phyloP scores from a whole-genome alignment of 2,888 invertebrate genomes.

The Steinernema hermaphroditum region DNA sequence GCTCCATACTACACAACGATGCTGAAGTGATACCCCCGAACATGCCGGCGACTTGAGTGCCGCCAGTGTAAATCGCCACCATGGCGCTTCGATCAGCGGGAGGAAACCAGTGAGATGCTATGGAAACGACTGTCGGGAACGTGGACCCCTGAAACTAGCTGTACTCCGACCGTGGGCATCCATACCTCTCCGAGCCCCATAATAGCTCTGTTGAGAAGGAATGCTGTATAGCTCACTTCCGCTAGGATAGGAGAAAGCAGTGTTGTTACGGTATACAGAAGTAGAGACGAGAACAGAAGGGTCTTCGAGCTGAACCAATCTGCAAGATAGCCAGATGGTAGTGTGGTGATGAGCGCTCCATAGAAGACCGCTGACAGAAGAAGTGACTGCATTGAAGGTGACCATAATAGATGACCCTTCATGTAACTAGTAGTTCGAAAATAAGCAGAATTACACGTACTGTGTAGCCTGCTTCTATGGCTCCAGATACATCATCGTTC shows the following conservation, averaged over 20 bases:
- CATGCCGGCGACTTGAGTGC: constrained; percentile 53
- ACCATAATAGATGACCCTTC: neutral
- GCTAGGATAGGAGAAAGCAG: neutral
- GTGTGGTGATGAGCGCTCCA: neutral
- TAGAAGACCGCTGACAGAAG: neutral
- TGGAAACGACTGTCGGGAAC: constrained; percentile 47
- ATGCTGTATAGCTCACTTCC: neutral
- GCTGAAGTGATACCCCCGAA: constrained; percentile 44
- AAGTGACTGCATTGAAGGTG: neutral
- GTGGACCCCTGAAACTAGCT: constrained; percentile 44
- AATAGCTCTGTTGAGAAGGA: neutral
- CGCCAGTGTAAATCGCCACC: constrained; percentile 57
- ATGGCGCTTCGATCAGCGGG: constrained; percentile 49
- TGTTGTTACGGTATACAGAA: neutral
- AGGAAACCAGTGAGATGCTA: constrained; percentile 53
- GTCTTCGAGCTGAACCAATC: neutral
- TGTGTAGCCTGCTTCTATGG: constrained; percentile 36
- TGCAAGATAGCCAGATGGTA: neutral
- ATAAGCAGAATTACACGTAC: constrained; percentile 20
- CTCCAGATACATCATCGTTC: constrained; percentile 5
- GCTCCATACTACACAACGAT: constrained; percentile 40
- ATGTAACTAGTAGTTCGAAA: neutral
- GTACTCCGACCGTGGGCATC: neutral
- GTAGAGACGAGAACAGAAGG: neutral
- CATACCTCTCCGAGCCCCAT: neutral